Base-by-base conservation (phyloP, 2,113 vertebrate genomes). In the Gymnogyps californianus region DNA sequence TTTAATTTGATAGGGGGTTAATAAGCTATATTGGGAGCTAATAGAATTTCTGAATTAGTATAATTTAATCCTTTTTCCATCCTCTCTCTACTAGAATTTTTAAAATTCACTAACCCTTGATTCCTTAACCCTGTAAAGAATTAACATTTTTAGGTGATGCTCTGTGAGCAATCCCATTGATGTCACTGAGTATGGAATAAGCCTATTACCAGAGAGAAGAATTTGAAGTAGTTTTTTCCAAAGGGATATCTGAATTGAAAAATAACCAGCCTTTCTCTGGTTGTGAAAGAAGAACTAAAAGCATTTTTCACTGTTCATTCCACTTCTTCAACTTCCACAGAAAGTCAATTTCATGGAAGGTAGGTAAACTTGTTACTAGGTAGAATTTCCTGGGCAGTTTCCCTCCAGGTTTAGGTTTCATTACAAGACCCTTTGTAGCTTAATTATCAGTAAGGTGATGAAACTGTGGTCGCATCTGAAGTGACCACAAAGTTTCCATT, bases 101-200 rank as follows among this genome's bases (percentile, higher is more conserved):
- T 7, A 8, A 72, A 93, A 52, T 44, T 89, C 78, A 64, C 77
- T 67, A 51, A 36, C 31, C 40, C 24, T 76, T 91, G 84, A 67
- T 64, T 85, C 61, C 31, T 85, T 92, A 83, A 90, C 67, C 29
- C 42, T 86, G 24, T 54, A 42, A 80, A 88, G 82, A 95, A 62
- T 92, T 88, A 42, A 58, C 21, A 26, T 80, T 92, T 96, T 86
- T 74, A 92, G 86, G 67, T 86, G 76, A 89, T 71, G 71, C 51
- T 96, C 54, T 96, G 75, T 86, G 90, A 96, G 87, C 90, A 91
- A n/a, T 90, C 40, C 76, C 51, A 55, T 42, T 94, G 71, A 85
- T 94, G 93, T 93, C 79, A 83, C 77, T 62, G 55, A 58, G 67
- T 6, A 66, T 90, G 79, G 70, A 82, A 57, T 92, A 95, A 97